Base-by-base conservation (phyloP, 2,113 vertebrate species). In the Cheirogaleus medius region DNA sequence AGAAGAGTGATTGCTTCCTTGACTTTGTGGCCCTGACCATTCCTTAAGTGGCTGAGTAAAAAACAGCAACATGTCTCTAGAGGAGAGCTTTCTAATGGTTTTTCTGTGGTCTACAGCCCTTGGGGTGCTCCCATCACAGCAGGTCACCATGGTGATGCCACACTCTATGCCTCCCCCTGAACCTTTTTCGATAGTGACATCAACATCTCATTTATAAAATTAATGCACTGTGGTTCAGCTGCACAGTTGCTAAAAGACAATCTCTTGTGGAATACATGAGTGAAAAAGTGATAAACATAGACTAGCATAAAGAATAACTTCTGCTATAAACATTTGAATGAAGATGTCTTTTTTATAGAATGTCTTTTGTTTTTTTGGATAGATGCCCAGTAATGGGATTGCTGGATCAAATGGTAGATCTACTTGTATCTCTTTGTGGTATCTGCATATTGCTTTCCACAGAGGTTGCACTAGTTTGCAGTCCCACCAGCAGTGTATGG, bases 1-100 rank as follows among this genome's bases (percentile, higher is more conserved):
- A 94, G 85, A 97, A 97, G 97, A 97, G 77, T 91, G 96, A 98
- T 97, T 97, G 88, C 96, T 97, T 95, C 96, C 96, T 97, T 69
- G 93, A 58, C 95, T 94, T 93, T 96, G 97, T 95, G 94, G 81
- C 85, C 73, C 66, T 83, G 81, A 44, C 81, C 85, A 49, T 90
- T 85, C 97, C 86, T 96, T 96, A 97, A 98, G 97, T 95, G 97
- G 93, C 29, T 94, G 96, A 97, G 93, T 96, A 82, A 95, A 96
- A 94, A 73, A 86, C 88, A 86, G 42, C 56, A 85, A 66, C 39
- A 14, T 64, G 82, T 96, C 96, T 96, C 96, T 42, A 68, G 91
- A 95, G 97, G 42, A 97, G 82, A 87, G 88, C 89, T 91, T 96
- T 93, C 96, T 96, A 95, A 98, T 97, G 96, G 88, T 56, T 86